A percentile compares a stretch with the other conserved stretches of the same genome.
Evolutionary conservation across 2,113 vertebrate species (phyloP).

Genomic region (Pituophis catenifer): DNA sequence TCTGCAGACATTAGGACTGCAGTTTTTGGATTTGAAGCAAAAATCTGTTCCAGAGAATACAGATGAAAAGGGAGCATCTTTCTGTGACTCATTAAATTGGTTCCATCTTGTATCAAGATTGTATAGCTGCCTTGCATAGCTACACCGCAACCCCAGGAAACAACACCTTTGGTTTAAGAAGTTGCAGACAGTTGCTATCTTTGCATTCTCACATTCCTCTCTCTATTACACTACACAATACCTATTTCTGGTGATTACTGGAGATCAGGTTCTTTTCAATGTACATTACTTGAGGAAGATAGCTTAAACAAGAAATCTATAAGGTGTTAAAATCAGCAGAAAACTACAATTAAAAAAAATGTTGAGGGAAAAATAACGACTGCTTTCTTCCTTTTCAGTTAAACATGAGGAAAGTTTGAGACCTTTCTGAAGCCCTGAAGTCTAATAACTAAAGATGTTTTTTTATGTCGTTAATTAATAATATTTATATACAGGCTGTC

Average conservation of each 20-base stretch:
- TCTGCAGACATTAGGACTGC: background rate
- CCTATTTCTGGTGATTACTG: background rate
- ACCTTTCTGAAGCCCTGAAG: background rate
- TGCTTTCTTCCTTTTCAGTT: background rate
- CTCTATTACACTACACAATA: background rate
- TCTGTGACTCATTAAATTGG: background rate
- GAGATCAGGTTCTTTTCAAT: background rate
- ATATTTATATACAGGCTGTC: background rate
- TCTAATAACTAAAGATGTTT: background rate
- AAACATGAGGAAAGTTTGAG: background rate
- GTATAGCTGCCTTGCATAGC: background rate
- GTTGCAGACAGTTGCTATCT: background rate
- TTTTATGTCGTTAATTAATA: background rate
- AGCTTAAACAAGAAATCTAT: background rate
- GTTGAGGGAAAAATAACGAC: background rate
- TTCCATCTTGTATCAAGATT: background rate
- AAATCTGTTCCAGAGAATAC: background rate
- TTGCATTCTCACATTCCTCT: background rate
- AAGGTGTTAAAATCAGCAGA: background rate
- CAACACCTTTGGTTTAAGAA: background rate
- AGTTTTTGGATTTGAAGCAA: background rate
- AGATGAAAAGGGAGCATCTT: background rate
- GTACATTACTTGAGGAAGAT: background rate
- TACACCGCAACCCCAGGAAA: background rate
- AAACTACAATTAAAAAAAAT: background rate